phyloP scores from a whole-genome alignment of 1,140 invertebrate species.

The Zaprionus inermis region DNA sequence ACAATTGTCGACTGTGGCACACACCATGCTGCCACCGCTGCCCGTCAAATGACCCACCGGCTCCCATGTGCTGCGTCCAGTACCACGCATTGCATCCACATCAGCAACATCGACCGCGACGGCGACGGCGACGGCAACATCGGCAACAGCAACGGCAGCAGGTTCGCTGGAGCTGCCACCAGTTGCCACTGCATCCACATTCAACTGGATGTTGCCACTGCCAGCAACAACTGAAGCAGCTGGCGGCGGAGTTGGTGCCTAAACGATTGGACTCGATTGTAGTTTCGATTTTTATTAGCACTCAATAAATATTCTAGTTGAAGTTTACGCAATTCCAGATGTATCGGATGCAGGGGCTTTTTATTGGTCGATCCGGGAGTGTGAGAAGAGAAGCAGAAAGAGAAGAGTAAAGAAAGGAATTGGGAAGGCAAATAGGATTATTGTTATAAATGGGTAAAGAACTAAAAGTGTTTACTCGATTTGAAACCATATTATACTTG shows the following conservation, averaged over 20 bases:
- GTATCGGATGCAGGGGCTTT: neutral
- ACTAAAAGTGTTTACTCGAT: too few species aligned
- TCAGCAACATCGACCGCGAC: slow-evolving; percentile 15
- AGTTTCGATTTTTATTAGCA: slow-evolving; percentile 37
- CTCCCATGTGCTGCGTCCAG: slow-evolving; percentile 73
- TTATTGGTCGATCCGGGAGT: neutral
- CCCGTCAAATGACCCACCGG: slow-evolving; percentile 82
- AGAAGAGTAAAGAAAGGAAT: too few species aligned
- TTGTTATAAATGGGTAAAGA: too few species aligned
- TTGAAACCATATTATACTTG: too few species aligned
- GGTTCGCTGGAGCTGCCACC: slow-evolving; percentile 27
- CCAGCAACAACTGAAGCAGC: slow-evolving; percentile 4
- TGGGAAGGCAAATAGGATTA: too few species aligned
- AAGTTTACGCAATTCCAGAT: slow-evolving; percentile 4
- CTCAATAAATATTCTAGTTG: slow-evolving; percentile 47
- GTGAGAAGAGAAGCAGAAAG: neutral
- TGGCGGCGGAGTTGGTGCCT: slow-evolving; percentile 50
- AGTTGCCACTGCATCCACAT: slow-evolving; percentile 32
- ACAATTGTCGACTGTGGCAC: slow-evolving; percentile 67
- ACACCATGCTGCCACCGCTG: slow-evolving; percentile 68
- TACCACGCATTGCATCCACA: slow-evolving; percentile 74
- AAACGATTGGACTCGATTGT: slow-evolving; percentile 31
- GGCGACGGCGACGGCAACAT: neutral
- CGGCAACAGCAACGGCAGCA: neutral
- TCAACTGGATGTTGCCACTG: slow-evolving; percentile 65